Evolutionary conservation across 2,113 vertebrate species (phyloP), one percentile per base, ranked within the genome.

Genomic region (Uria lomvia): DNA sequence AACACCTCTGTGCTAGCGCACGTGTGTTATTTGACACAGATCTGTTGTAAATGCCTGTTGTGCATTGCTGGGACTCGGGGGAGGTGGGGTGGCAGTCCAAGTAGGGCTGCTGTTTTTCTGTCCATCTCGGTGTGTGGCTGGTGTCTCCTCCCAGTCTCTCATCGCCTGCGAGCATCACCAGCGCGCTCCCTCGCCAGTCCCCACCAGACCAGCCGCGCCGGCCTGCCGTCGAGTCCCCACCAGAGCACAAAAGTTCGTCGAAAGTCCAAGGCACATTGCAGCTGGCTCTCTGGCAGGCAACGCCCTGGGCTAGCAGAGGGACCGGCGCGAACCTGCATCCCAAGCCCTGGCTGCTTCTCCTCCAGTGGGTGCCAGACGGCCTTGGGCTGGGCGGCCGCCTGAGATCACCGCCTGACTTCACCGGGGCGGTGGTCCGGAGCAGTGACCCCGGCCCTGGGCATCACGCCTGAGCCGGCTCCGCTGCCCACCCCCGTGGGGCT

Each of bases 321-420:
- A 77, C 92, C 2, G 55, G 80, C 92, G 22, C 11, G 30, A 96
- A 89, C 63, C 72, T 86, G 49, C 62, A 50, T 59, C 88, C 74
- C 43, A 21, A 14, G 81, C 71, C 70, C 93, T 96, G 96, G 94
- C 96, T 50, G 76, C n/a, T 88, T 20, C 3, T 34, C 20, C n/a
- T 74, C 74, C 30, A 3, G 60, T 79, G 59, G 88, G 62, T 94
- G 95, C 96, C 96, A 97, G 85, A 96, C 26, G 16, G 90, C 82
- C 56, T 81, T 0, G 3, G 90, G 85, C 50, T 95, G 92, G 88
- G 88, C 45, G 55, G 86, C 81, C 9, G 73, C 58, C 74, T 97
- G 96, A 97, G 85, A 81, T 97, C 96, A 96, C 73, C 2, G 87
- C 75, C 85, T 97, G 96, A 97, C 82, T 73, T 97, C 97, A 97